Percentiles rank a stretch among this genome's conserved stretches.
phyloP scores from a whole-genome alignment of 2,113 vertebrate species.

The Grammomys surdaster region DNA sequence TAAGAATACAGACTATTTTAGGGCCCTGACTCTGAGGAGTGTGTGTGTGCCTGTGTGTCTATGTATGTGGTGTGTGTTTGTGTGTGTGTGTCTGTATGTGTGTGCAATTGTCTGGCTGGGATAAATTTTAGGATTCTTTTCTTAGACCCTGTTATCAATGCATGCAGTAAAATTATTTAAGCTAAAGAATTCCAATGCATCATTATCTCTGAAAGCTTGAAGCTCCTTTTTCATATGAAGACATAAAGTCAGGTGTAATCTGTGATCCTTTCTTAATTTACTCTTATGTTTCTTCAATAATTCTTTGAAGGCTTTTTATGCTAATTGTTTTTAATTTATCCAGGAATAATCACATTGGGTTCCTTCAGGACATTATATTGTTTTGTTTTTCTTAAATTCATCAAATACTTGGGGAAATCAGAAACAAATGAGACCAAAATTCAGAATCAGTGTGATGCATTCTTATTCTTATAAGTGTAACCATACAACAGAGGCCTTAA shows the following conservation, averaged over 20 bases:
- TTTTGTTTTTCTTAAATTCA: constrained; percentile 46
- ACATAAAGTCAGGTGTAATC: not conserved
- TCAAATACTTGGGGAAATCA: not conserved
- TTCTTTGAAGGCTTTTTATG: constrained; percentile 2
- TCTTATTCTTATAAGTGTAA: not conserved
- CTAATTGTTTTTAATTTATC: not conserved
- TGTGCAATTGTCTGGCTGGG: not conserved
- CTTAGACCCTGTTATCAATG: not conserved
- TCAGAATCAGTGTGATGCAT: not conserved
- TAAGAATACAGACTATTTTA: constrained; percentile 19
- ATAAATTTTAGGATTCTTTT: not conserved
- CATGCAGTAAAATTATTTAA: constrained; percentile 50
- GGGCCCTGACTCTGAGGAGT: not conserved
- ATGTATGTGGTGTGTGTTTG: not conserved
- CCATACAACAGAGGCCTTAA: not conserved
- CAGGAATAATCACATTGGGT: not conserved
- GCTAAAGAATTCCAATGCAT: not conserved
- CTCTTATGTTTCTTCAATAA: not conserved
- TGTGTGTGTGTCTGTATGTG: not conserved
- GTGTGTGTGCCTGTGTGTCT: not conserved
- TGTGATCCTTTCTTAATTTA: constrained; percentile 43
- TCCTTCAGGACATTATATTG: not conserved
- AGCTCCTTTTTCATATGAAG: constrained; percentile 44
- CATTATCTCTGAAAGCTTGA: not conserved
- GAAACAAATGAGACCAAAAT: constrained; percentile 36